These are phyloP conservation scores for Cyprinodon diabolis DNA, from an alignment of 2,797 vertebrate species.

Conservation along the genomic window DNA sequence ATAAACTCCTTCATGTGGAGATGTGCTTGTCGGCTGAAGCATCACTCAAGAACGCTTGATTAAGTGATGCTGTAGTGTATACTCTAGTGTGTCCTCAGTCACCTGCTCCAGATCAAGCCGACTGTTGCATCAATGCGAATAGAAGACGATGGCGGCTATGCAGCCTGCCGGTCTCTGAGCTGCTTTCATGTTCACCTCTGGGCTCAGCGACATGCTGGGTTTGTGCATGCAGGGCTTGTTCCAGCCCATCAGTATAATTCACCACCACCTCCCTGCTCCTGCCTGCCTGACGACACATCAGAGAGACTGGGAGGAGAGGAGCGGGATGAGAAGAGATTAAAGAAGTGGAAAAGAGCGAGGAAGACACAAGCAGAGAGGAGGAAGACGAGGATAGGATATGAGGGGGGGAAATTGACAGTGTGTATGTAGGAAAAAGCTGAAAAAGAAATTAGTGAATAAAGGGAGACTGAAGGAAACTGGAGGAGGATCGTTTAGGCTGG, in stretches of 20 bases:
- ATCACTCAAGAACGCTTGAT: slow-evolving; percentile 14
- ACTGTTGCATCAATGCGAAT: not conserved
- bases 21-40: slow-evolving; percentile 10
- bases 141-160: slow-evolving; percentile 19
- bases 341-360: slow-evolving; percentile 66
- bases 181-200: slow-evolving; percentile 59
- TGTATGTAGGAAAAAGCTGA: slow-evolving; percentile 51
- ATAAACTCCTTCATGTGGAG: slow-evolving; percentile 22
- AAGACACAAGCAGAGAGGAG: slow-evolving; percentile 49
- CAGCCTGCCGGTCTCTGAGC: slow-evolving; percentile 11
- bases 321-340: slow-evolving; percentile 62
- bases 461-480: slow-evolving; percentile 13
- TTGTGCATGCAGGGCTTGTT: slow-evolving; percentile 13
- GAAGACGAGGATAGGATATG: slow-evolving; percentile 51
- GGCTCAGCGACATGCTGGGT: slow-evolving; percentile 39
- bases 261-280: slow-evolving; percentile 58
- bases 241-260: slow-evolving; percentile 45
- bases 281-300: slow-evolving; percentile 61
- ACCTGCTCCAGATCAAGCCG: slow-evolving; percentile 15
- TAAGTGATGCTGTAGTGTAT: slow-evolving; percentile 2
- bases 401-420: slow-evolving; percentile 57
- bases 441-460: slow-evolving; percentile 37
- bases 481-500: slow-evolving; percentile 11
- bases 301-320: slow-evolving; percentile 55
- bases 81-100: slow-evolving; percentile 13